These are phyloP conservation scores for Rana temporaria DNA, from an alignment of 2,113 vertebrate species.

Conservation along the genomic window DNA sequence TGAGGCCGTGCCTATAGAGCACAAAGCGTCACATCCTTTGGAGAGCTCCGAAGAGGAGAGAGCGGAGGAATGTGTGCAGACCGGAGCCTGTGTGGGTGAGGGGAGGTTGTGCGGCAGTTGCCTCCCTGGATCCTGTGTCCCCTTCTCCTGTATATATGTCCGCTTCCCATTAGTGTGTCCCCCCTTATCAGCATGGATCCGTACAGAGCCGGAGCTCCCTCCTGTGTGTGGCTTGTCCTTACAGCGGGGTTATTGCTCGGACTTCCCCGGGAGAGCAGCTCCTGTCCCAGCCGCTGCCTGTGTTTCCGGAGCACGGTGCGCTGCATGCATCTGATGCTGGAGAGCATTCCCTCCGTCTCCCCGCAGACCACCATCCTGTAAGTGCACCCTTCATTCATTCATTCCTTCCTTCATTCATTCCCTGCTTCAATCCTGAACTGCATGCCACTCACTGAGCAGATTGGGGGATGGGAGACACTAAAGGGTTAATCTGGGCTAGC, in stretches of 20 bases:
- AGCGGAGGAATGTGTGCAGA: constrained; percentile 13
- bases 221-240: constrained; percentile 56
- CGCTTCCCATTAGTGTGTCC: background rate
- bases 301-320: constrained; percentile 96
- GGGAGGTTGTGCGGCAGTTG: constrained; percentile 23
- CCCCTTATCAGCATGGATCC: constrained; percentile 63
- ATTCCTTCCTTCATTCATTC: too few species aligned
- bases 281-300: constrained; percentile 91
- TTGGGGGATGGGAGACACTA: too few species aligned
- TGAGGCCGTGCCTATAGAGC: background rate
- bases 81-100: constrained; percentile 30
- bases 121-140: constrained; percentile 33
- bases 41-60: constrained; percentile 13
- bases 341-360: constrained; percentile 86
- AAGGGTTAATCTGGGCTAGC: too few species aligned
- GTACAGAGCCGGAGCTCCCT: constrained; percentile 44
- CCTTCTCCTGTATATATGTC: constrained; percentile 33
- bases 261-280: constrained; percentile 63
- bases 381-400: constrained; percentile 67
- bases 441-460: too few species aligned
- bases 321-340: constrained; percentile 96
- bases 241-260: constrained; percentile 61
- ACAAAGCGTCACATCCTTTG: constrained; percentile 49
- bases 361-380: constrained; percentile 93
- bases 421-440: too few species aligned